Evolutionary conservation across 2,888 invertebrate genomes (phyloP), one percentile per base, ranked within the genome.

Genomic region (Mystacides longicornis): DNA sequence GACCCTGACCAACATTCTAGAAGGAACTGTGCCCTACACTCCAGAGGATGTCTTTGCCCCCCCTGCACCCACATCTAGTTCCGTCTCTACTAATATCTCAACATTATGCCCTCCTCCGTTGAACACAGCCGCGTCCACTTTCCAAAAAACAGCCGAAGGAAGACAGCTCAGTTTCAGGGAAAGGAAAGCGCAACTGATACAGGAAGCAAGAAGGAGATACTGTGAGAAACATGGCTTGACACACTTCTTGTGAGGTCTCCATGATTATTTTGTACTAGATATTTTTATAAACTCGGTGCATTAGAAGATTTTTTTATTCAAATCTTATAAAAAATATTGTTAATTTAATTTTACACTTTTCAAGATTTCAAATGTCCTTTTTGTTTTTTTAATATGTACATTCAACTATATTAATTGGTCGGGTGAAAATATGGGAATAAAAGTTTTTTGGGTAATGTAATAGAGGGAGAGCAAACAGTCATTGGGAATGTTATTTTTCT

Each of bases 1-100:
- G 54, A 90, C 90, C 2, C 87, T 90, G 60, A 84, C 89, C 20
- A 89, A 89, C 70, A 84, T 91, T 67, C 74, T 90, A 50, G 90
- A 90, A 66, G 89, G 89, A 42, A 76, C 81, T 56, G 81, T 86
- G 2, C 75, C 77, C n/a, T 87, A 82, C 69, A 76, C 65, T 2
- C 70, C 77, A 3, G 73, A 72, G 63, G 62, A 52, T 50, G 53
- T 49, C 54, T 63, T 56, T 50, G 51, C 59, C 45, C 63, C 57
- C 57, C 64, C 59, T 62, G 66, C 59, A 0, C 27, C 56, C 2
- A 46, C 52, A 7, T 49, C 11, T 3, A 53, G 64, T 3, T 62
- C 50, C 62, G 48, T 52, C 46, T 49, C 60, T 63, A 19, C 60
- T 18, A 51, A 51, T 5, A 45, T 61, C 9, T 48, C 60, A 54